These are phyloP conservation scores for Perizoma flavofasciatum DNA, from an alignment of 2,888 invertebrate genomes.

Conservation along the genomic window DNA sequence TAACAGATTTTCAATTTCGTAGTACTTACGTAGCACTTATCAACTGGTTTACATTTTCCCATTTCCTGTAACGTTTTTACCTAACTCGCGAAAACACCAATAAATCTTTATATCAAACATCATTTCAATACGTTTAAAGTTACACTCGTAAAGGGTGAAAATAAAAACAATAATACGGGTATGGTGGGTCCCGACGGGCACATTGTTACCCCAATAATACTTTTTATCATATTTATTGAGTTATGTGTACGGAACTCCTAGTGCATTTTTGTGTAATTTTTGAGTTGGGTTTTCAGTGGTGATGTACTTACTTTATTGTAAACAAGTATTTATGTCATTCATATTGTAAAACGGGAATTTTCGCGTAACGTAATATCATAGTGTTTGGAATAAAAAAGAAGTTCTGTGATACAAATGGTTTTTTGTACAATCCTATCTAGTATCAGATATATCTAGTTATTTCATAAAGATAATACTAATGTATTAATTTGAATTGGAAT, in stretches of 20 bases:
- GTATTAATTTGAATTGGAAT: too few species aligned
- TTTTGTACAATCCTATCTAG: too few species aligned
- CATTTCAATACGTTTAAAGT: conserved; percentile 72
- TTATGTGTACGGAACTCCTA: conserved; percentile 69
- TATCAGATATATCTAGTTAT: too few species aligned
- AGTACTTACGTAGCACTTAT: too few species aligned
- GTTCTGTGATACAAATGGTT: too few species aligned
- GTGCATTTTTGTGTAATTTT: conserved; percentile 75
- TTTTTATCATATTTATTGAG: conserved; percentile 84
- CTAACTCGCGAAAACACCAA: conserved; percentile 40
- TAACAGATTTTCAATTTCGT: too few species aligned
- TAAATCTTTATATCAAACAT: conserved; percentile 74
- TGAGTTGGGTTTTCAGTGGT: conserved; percentile 35
- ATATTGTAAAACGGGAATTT: not conserved
- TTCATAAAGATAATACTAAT: too few species aligned
- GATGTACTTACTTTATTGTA: not conserved
- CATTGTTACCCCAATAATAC: conserved; percentile 80
- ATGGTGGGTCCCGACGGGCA: conserved; percentile 63
- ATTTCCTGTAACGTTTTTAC: conserved; percentile 3
- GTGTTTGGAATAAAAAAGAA: too few species aligned
- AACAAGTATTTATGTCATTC: conserved; percentile 1
- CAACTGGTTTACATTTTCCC: not conserved
- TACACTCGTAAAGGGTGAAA: conserved; percentile 73
- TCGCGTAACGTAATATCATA: too few species aligned
- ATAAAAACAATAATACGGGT: conserved; percentile 76